A percentile compares a stretch with the other conserved stretches of the same genome.
Evolutionary conservation across 2,113 vertebrate genomes (phyloP).

Genomic region (Aspidoscelis tigris): DNA sequence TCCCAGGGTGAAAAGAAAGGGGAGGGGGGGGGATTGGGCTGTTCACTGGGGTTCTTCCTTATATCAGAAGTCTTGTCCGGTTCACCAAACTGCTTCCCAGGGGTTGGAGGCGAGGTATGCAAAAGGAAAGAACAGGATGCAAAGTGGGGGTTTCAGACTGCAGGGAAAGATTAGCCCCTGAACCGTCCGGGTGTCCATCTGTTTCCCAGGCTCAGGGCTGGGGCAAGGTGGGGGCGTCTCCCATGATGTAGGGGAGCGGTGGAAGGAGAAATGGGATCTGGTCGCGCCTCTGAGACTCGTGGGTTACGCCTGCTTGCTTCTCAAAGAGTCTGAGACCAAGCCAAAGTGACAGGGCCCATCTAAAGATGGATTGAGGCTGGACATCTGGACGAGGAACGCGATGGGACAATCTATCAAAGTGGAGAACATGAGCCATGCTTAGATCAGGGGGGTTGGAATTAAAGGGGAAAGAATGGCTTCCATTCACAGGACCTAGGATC

Average conservation of each 20-base stretch:
- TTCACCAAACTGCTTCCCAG: neutral
- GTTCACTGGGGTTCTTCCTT: neutral
- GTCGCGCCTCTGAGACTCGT: neutral
- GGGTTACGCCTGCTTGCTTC: no score
- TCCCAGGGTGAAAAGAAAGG: neutral
- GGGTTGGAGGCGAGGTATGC: constrained; percentile 22
- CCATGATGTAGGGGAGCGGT: neutral
- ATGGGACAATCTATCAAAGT: no score
- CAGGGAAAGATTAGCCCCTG: constrained; percentile 5
- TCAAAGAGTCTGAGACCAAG: no score
- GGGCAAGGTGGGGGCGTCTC: neutral
- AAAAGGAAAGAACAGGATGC: constrained; percentile 28
- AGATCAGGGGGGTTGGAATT: no score
- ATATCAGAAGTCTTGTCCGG: no score
- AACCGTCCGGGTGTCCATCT: neutral
- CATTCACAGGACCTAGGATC: no score
- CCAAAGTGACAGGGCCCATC: no score
- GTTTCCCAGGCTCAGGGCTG: neutral
- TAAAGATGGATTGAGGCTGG: no score
- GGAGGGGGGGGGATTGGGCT: neutral
- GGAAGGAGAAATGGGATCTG: neutral
- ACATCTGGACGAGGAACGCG: no score
- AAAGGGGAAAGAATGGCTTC: no score
- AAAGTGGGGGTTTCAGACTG: constrained; percentile 9
- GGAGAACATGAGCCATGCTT: no score